Percentiles rank a stretch among this genome's conserved stretches.
These are phyloP conservation scores for Spodoptera litura DNA, from an alignment of 1,140 invertebrate genomes.

Conservation along the genomic window DNA sequence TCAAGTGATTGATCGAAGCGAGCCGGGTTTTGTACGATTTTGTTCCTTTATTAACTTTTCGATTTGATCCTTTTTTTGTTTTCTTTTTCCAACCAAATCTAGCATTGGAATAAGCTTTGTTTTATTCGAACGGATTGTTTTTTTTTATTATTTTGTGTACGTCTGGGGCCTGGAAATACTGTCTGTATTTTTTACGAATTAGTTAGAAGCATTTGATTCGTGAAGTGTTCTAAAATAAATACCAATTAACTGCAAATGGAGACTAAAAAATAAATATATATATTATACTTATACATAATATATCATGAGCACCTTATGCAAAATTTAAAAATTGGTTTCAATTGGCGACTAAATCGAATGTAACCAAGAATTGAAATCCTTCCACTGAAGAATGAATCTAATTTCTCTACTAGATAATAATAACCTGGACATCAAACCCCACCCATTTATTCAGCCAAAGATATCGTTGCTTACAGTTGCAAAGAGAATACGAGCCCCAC, in stretches of 20 bases:
- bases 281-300: no score
- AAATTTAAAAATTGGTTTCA: no score
- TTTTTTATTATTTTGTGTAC: not conserved
- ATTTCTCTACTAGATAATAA: no score
- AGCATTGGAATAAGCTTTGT: constrained; percentile 8
- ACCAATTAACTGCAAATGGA: no score
- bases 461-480: not conserved
- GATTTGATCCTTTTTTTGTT: constrained; percentile 5
- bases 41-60: constrained; percentile 39
- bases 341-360: no score
- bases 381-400: no score
- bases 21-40: constrained; percentile 18
- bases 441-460: not conserved
- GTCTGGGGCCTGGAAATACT: not conserved
- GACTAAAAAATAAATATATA: no score
- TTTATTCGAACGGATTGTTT: constrained; percentile 21
- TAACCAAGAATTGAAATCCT: no score
- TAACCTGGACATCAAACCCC: no score
- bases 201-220: not conserved
- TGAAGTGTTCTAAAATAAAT: not conserved
- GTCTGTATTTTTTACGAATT: constrained; percentile 13
- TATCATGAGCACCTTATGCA: no score
- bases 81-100: constrained; percentile 14
- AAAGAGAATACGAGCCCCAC: not conserved
- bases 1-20: constrained; percentile 37